A percentile compares a stretch with the other conserved stretches of the same genome.
Evolutionary conservation across 1,140 invertebrate species (phyloP).

Genomic region (Drosophila murphyi): DNA sequence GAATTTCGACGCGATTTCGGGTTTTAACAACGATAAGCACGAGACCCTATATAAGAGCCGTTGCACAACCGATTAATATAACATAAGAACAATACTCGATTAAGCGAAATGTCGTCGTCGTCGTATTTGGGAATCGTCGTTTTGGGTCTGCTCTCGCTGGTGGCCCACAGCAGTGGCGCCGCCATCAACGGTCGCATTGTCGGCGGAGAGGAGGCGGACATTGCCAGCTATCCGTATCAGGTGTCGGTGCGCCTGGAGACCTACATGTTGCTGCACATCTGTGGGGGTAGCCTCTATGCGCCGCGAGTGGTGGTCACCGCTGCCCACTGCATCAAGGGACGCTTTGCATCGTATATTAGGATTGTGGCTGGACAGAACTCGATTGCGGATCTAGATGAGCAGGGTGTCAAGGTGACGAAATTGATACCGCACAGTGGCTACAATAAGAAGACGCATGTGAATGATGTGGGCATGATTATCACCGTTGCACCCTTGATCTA

Average conservation of each 20-base stretch:
- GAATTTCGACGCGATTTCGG: slow-evolving; percentile 33
- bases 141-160: slow-evolving; percentile 37
- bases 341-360: slow-evolving; percentile 65
- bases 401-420: slow-evolving; percentile 67
- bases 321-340: slow-evolving; percentile 85
- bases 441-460: slow-evolving; percentile 65
- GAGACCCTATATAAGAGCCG: slow-evolving; percentile 24
- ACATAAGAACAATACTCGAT: not conserved
- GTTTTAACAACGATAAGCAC: slow-evolving; percentile 32
- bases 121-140: slow-evolving; percentile 45
- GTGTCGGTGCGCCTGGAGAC: slow-evolving; percentile 70
- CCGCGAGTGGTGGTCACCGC: slow-evolving; percentile 86
- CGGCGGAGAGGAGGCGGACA: slow-evolving; percentile 58
- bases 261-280: slow-evolving; percentile 71
- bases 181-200: slow-evolving; percentile 58
- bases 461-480: slow-evolving; percentile 80
- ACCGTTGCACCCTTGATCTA: slow-evolving; percentile 56
- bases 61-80: not conserved
- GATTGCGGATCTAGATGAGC: slow-evolving; percentile 67
- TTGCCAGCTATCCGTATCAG: slow-evolving; percentile 62
- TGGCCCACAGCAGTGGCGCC: slow-evolving; percentile 34
- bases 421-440: slow-evolving; percentile 64
- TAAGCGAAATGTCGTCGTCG: slow-evolving; percentile 36
- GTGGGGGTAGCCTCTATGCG: slow-evolving; percentile 84
- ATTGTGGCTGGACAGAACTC: slow-evolving; percentile 69